These are phyloP conservation scores for Hirundichthys speculiger DNA, from an alignment of 2,113 vertebrate species.

Conservation along the genomic window DNA sequence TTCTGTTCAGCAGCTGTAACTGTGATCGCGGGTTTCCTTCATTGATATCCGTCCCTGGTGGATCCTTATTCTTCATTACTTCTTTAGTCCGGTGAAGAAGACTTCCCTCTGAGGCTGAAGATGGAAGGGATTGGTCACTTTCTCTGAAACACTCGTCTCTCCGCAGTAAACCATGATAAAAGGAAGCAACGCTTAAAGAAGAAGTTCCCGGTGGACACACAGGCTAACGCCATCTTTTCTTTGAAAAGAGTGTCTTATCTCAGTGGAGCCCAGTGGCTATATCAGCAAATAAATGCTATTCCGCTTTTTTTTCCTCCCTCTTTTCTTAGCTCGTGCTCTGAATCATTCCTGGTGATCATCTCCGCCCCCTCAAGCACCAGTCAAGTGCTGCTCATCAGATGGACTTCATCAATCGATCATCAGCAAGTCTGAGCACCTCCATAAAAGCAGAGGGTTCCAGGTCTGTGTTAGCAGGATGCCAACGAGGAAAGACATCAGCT, in stretches of 20 bases:
- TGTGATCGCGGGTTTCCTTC: neutral
- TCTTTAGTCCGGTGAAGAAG: conserved; percentile 18
- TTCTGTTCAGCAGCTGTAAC: neutral
- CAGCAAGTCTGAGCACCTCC: too few species aligned
- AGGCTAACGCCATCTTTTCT: conserved; percentile 41
- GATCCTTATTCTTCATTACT: conserved; percentile 39
- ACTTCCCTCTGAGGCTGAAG: conserved; percentile 11
- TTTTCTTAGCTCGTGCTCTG: neutral
- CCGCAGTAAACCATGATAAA: conserved; percentile 48
- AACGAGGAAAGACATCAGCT: too few species aligned
- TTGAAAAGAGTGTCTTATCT: conserved; percentile 45
- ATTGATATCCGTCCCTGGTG: neutral
- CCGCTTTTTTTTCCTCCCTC: conserved; percentile 23
- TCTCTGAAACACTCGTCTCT: conserved; percentile 17
- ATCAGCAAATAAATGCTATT: conserved; percentile 56
- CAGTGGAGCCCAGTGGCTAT: conserved; percentile 19
- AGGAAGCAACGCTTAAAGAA: conserved; percentile 24
- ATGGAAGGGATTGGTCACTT: conserved; percentile 13
- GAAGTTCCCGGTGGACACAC: conserved; percentile 33
- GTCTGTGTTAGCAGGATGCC: too few species aligned
- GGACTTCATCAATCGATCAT: too few species aligned
- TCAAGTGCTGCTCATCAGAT: neutral
- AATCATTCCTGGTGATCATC: conserved; percentile 20
- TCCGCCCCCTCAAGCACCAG: conserved; percentile 5
- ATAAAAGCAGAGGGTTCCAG: too few species aligned